Base-by-base conservation (phyloP, 2,797 vertebrate species). In the Gila robusta region DNA sequence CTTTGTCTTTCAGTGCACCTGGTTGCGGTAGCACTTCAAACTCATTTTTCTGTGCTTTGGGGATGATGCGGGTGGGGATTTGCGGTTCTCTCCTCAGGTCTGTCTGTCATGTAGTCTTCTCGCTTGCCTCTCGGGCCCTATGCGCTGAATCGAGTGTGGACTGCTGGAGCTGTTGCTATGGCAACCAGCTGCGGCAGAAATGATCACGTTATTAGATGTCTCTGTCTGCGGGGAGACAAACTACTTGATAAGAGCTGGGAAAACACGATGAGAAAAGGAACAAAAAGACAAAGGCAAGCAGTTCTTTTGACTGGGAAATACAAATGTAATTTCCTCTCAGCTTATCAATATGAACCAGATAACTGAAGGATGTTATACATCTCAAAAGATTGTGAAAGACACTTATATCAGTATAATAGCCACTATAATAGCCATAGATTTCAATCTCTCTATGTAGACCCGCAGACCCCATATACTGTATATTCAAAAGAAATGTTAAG, bases 121-220 rank as follows among this genome's bases (percentile, higher is more conserved):
- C 28, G 35, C 64, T 79, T 37, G 80, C 86, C 90, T 89, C 82
- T 84, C n/a, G 87, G 90, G 88, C 88, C 86, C 78, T 14, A 64
- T 26, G 26, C 70, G 16, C 80, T 77, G 67, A 83, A 82, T 86
- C 70, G 59, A 88, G 79, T 83, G 88, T 83, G 89, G 79, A 84
- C 88, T 88, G 88, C 88, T 74, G 56, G 83, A 88, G 88, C 89
- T 85, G 92, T 92, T 92, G 89, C 94, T 93, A 94, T 93, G 90
- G 93, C 87, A 93, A 88, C 91, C 91, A 91, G 88, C 91, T 88
- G 89, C 91, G 82, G 92, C 92, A 93, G 84, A 93, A 91, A 91
- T 92, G 93, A 93, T 94, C 92, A 91, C 92, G 89, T 94, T 93
- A 94, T 93, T 92, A 92, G 92, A 91, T 89, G 90, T 80, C 94